These are phyloP conservation scores for Cairina moschata DNA, from an alignment of 2,113 vertebrate genomes.

Conservation along the genomic window DNA sequence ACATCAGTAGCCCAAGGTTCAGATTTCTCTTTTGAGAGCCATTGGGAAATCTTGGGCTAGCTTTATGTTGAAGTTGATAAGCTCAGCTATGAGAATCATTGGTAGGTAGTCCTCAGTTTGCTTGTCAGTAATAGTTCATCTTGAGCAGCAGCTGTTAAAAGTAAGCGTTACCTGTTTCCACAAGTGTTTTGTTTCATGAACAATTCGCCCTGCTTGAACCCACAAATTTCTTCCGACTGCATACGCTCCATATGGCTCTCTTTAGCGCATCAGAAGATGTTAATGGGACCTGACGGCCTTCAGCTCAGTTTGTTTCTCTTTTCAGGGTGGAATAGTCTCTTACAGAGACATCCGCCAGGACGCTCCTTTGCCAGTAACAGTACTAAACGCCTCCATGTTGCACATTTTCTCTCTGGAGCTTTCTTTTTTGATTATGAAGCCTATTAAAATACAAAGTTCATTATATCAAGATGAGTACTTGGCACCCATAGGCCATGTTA, in stretches of 20 bases:
- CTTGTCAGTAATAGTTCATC: neutral
- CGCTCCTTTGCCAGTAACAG: neutral
- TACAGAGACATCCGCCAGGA: neutral
- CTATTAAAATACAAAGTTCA: slow-evolving; percentile 68
- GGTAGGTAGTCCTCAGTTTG: neutral
- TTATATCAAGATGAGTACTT: slow-evolving; percentile 42
- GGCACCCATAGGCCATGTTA: slow-evolving; percentile 72
- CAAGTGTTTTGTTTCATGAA: neutral
- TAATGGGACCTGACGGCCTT: slow-evolving; percentile 46
- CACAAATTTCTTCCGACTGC: neutral
- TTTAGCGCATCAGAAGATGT: neutral
- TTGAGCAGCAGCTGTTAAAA: neutral
- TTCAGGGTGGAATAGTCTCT: neutral
- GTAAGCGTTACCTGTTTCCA: neutral
- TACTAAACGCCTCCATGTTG: neutral
- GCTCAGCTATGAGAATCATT: neutral
- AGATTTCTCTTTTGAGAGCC: neutral
- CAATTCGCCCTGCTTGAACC: slow-evolving; percentile 23
- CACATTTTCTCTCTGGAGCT: slow-evolving; percentile 27
- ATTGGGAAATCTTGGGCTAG: slow-evolving; percentile 27
- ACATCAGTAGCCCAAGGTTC: slow-evolving; percentile 48
- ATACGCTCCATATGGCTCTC: slow-evolving; percentile 16
- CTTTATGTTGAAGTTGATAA: neutral
- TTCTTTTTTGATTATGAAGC: slow-evolving; percentile 27
- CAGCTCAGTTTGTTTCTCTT: neutral